Base-by-base conservation (phyloP, 2,113 vertebrate genomes). In the Heterotis niloticus region DNA sequence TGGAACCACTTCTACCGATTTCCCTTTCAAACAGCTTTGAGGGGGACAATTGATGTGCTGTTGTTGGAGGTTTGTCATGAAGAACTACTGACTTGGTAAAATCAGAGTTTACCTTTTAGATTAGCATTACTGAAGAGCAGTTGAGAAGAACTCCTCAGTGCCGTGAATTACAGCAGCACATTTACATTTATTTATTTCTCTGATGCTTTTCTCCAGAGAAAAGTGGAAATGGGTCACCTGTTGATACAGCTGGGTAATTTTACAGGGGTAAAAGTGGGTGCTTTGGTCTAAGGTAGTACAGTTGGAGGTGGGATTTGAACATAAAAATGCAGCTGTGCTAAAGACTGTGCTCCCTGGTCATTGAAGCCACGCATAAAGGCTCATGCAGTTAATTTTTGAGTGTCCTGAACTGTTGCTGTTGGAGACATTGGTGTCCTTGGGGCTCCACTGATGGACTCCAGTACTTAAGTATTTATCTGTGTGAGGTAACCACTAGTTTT, bases 21-120 rank as follows among this genome's bases (percentile, higher is more conserved):
- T 78, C 20, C 67, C 77, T 71, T 71, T 71, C 18, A 68, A 70
- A 78, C 28, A 51, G 26, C 26, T n/a, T 69, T 56, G 34, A 56
- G 7, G 56, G 66, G 56, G 77, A 28, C 54, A 78, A 26, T 7
- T 44, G 56, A 17, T 7, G 44, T 66, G 54, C 0, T 59, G 17
- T 26, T 59, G 71, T 57, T 74, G 71, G 57, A 57, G 71, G 71
- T 57, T 52, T 16, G 17, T 11, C 52, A n/a, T 54, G 34, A 17
- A 18, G 71, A 4, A 5, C 24, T 74, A 59, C 23, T 23, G 13
- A 57, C 51, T n/a, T 16, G 28, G 23, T 26, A 57, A 24, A 56
- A 73, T 26, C 71, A 24, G 23, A 57, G 26, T 26, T 17, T 56
- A 17, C 56, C 52, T 57, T 24, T 57, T 57, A 34, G 52, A 26